phyloP scores from a whole-genome alignment of 2,888 invertebrate genomes.

The Hedychridium roseum region DNA sequence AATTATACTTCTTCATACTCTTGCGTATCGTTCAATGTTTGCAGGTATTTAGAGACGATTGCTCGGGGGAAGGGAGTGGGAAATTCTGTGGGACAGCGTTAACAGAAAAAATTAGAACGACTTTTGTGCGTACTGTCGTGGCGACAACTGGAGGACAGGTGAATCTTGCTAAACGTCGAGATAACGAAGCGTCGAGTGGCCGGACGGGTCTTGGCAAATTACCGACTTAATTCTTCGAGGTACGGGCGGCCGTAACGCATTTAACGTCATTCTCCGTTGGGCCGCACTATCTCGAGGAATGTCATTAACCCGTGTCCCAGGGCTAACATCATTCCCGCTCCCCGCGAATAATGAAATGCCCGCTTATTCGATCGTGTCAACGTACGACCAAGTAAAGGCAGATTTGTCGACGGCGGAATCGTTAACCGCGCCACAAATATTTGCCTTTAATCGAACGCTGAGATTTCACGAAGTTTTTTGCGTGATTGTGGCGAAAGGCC shows the following conservation, averaged over 20 bases:
- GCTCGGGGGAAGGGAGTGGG: no score
- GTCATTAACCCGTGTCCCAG: constrained; percentile 31
- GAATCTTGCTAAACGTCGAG: constrained; percentile 28
- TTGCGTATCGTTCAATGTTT: no score
- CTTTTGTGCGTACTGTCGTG: constrained; percentile 18
- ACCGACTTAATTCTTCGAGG: constrained; percentile 40
- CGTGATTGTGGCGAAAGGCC: not conserved
- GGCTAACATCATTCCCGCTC: constrained; percentile 27
- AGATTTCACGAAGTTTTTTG: not conserved
- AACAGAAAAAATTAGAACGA: no score
- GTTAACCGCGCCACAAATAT: no score
- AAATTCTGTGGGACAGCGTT: no score
- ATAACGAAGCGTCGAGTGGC: constrained; percentile 33
- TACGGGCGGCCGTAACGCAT: constrained; percentile 29
- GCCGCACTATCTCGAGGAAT: constrained; percentile 26
- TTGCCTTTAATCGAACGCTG: not conserved
- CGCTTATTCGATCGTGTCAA: no score
- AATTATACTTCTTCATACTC: no score
- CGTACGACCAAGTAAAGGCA: no score
- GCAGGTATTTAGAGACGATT: no score
- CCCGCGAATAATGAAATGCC: no score
- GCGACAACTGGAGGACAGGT: constrained; percentile 12
- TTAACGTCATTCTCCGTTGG: constrained; percentile 26
- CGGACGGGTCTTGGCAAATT: constrained; percentile 35
- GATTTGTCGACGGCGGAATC: no score